Evolutionary conservation across 2,888 invertebrate species (phyloP), one percentile per base, ranked within the genome.

Genomic region (Callimorpha dominula): DNA sequence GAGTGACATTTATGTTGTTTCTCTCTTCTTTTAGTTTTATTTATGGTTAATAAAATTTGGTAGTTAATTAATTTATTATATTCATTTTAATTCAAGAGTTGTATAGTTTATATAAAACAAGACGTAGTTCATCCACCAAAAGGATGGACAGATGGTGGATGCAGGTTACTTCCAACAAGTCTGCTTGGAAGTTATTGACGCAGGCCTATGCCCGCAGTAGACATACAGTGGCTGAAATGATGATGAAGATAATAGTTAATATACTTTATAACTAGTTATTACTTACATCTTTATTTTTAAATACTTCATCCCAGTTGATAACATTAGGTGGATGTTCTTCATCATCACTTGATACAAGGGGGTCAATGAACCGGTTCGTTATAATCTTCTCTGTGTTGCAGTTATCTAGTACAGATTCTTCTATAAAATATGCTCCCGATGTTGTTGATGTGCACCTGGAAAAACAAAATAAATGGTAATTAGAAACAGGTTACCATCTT

Each of bases 261-360:
- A 31, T 31, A 31, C 1, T 31, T 40, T 43, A 31, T n/a, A 46
- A 46, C 4, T n/a, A 12, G 5, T 20, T 20, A 57, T 6, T 0
- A 74, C 74, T 67, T n/a, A 81, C 79, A 31, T 65, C 15, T 52
- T 64, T 78, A 12, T 49, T 52, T 9, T 78, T 83, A 69, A 94
- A 92, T 17, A 94, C 78, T 68, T 86, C 74, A 78, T 88, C 86
- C 94, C 94, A 95, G 74, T 94, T 78, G 31, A 94, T 89, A n/a
- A 71, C 78, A 15, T 74, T 76, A 14, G 83, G 78, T 0, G 72
- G 75, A 4, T 86, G 68, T 15, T 90, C 90, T 0, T 93, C 93
- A 0, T 91, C 90, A 2, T 93, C 93, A 70, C 92, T 92, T 8
- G 91, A 90, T 5, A 89, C 72, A 15, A 91, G 66, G 0, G 95